Evolutionary conservation across 2,888 invertebrate species (phyloP).

Genomic region (Petrolisthes cinctipes): DNA sequence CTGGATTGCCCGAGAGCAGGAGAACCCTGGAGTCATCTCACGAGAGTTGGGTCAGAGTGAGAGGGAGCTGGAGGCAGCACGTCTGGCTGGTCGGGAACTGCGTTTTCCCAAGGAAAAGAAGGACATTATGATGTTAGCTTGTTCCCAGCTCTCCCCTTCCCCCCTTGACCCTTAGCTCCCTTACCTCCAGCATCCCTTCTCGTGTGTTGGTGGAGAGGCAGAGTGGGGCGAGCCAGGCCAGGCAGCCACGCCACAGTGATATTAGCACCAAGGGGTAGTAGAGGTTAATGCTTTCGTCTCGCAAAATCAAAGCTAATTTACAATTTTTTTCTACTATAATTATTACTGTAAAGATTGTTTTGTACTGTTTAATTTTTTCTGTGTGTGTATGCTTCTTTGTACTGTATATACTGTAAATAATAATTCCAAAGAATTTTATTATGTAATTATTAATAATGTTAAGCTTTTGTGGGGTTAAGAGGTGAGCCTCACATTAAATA

Average conservation of each 20-base stretch:
- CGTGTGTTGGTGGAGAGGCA: neutral
- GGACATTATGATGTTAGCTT: constrained; percentile 90
- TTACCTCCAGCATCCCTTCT: neutral
- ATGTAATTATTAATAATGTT: constrained; percentile 61
- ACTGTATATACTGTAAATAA: constrained; percentile 64
- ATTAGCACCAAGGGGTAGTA: constrained; percentile 58
- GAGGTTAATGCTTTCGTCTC: constrained; percentile 43
- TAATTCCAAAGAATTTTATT: constrained; percentile 64
- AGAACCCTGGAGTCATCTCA: constrained; percentile 77
- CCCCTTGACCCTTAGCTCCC: constrained; percentile 60
- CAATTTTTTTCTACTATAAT: constrained; percentile 20
- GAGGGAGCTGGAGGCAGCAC: constrained; percentile 85
- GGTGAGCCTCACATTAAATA: constrained; percentile 63
- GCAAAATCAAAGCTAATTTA: constrained; percentile 61
- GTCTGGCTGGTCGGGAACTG: constrained; percentile 89
- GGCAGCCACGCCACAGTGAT: constrained; percentile 45
- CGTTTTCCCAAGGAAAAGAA: constrained; percentile 96
- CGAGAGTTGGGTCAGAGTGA: constrained; percentile 87
- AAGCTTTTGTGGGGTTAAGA: constrained; percentile 52
- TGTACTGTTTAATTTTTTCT: constrained; percentile 33
- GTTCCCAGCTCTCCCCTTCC: constrained; percentile 78
- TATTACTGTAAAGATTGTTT: constrained; percentile 52
- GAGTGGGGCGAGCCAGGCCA: neutral
- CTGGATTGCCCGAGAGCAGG: constrained; percentile 81
- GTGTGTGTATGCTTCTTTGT: constrained; percentile 41